Evolutionary conservation across 1,140 invertebrate species (phyloP).

Genomic region (Lanistes nyassanus): DNA sequence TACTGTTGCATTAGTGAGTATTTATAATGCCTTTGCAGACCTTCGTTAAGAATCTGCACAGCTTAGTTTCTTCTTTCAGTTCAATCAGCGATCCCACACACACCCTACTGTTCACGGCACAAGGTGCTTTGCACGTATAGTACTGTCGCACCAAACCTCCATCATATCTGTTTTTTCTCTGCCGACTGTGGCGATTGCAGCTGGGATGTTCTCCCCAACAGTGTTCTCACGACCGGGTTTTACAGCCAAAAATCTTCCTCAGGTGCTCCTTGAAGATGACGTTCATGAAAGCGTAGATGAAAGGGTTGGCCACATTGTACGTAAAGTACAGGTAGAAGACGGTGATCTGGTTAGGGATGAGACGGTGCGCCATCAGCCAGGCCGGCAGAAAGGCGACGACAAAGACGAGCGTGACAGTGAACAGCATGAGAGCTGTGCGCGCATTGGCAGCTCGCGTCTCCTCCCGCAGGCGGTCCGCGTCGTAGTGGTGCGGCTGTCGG

Average conservation of each 20-base stretch:
- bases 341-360: conserved; percentile 42
- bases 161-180: too few relatives aligned
- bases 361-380: conserved; percentile 49
- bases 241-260: conserved; percentile 40
- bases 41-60: background rate
- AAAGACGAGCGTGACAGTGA: conserved; percentile 55
- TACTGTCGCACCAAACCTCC: background rate
- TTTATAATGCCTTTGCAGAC: too few relatives aligned
- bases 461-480: conserved; percentile 35
- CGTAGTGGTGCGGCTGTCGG: conserved; percentile 15
- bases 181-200: background rate
- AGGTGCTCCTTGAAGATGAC: conserved; percentile 59
- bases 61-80: background rate
- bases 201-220: background rate
- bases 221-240: background rate
- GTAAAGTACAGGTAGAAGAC: conserved; percentile 61
- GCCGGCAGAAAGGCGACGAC: conserved; percentile 56
- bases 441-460: conserved; percentile 50
- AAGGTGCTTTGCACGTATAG: too few relatives aligned
- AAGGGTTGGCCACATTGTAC: conserved; percentile 62
- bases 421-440: conserved; percentile 57
- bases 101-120: too few relatives aligned
- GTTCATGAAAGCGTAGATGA: conserved; percentile 63
- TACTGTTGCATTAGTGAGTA: too few relatives aligned
- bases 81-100: background rate